Evolutionary conservation across 2,113 vertebrate species (phyloP).

Genomic region (Onychostoma macrolepis): DNA sequence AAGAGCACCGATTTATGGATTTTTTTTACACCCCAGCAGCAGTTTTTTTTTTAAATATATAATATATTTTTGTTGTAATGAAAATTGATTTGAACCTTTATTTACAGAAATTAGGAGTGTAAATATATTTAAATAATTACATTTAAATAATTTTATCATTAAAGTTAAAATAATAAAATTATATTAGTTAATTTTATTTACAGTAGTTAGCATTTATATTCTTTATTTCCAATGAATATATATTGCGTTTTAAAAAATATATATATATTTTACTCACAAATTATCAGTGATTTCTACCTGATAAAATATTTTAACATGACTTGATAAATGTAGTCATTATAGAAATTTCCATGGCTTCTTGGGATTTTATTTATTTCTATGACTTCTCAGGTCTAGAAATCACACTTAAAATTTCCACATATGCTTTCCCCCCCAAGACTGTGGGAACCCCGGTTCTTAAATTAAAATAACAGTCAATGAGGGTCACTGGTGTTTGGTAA

Average conservation of each 20-base stretch:
- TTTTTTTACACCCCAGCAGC: no score
- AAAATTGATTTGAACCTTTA: neutral
- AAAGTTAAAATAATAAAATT: no score
- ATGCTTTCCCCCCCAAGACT: no score
- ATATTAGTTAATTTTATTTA: no score
- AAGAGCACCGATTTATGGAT: no score
- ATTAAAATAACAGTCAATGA: neutral
- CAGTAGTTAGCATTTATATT: neutral
- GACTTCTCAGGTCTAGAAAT: neutral
- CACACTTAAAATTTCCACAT: no score
- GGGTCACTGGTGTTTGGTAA: no score
- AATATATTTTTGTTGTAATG: neutral
- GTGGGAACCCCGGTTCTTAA: neutral
- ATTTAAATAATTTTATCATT: neutral
- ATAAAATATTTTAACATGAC: neutral
- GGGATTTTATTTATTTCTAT: neutral
- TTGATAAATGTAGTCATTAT: neutral
- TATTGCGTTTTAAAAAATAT: no score
- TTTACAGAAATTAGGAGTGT: neutral
- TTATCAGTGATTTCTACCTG: neutral
- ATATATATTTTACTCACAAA: neutral
- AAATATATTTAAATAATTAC: neutral
- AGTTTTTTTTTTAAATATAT: no score
- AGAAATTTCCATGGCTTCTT: neutral
- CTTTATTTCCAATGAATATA: neutral